Conservation (phyloP, 2,888 invertebrate genomes). For the Orchestes rusci region DNA sequence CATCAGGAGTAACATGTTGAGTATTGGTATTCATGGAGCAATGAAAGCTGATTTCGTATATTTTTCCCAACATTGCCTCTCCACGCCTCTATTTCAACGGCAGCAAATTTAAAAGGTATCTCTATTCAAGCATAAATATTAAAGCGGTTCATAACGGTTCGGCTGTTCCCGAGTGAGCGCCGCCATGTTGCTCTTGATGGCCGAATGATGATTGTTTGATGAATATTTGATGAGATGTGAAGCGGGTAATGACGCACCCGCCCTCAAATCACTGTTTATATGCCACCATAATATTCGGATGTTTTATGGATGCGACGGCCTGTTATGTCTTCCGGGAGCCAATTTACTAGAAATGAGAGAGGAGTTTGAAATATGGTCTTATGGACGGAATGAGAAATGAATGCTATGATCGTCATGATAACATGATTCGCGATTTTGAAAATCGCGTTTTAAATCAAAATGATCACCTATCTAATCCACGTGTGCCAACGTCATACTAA, state of each 20-base stretch:
- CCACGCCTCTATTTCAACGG: no score
- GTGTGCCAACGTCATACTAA: no score
- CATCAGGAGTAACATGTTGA: no score
- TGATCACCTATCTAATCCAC: no score
- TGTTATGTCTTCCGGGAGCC: conserved; percentile 28
- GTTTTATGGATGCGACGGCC: conserved; percentile 44
- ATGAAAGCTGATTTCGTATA: no score
- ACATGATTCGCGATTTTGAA: no score
- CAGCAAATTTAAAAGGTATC: conserved; percentile 46
- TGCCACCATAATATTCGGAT: conserved; percentile 45
- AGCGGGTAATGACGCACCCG: conserved; percentile 37
- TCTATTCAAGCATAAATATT: conserved; percentile 48
- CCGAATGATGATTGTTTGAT: conserved; percentile 48
- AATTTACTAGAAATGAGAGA: conserved; percentile 9
- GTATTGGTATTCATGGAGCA: no score
- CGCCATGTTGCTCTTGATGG: conserved; percentile 47
- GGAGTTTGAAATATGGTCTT: neutral
- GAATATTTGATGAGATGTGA: conserved; percentile 42
- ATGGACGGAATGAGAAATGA: no score
- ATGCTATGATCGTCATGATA: no score
- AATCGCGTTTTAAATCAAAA: no score
- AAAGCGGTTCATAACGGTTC: conserved; percentile 46
- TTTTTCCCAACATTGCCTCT: no score
- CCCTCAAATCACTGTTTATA: conserved; percentile 47
- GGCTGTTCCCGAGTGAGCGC: conserved; percentile 41